phyloP scores from a whole-genome alignment of 2,888 invertebrate species.

The Phymatocera aterrima region DNA sequence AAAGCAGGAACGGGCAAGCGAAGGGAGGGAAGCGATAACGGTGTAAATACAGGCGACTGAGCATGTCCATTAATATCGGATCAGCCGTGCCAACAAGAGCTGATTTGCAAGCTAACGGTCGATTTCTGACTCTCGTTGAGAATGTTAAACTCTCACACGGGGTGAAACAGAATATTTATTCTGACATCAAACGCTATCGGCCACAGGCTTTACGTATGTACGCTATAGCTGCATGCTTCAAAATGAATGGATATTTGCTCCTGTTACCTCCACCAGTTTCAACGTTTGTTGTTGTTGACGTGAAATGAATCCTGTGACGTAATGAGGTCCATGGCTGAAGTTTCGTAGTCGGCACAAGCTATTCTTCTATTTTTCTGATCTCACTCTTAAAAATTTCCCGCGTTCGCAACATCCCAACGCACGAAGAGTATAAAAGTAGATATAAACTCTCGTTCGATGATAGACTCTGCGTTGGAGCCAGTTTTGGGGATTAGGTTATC shows the following conservation, averaged over 20 bases:
- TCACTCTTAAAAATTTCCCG: no score
- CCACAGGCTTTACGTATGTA: not conserved
- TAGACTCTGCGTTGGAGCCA: not conserved
- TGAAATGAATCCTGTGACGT: no score
- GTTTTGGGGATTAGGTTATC: conserved; percentile 16
- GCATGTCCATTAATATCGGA: conserved; percentile 41
- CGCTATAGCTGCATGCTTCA: no score
- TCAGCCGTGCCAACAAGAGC: conserved; percentile 31
- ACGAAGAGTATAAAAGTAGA: not conserved
- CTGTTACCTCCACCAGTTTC: not conserved
- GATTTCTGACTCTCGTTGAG: not conserved
- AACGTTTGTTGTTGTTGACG: not conserved
- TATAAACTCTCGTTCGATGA: not conserved
- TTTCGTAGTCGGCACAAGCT: no score
- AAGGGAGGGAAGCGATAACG: conserved; percentile 20
- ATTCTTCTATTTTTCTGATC: not conserved
- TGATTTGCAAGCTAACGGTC: conserved; percentile 29
- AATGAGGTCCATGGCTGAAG: no score
- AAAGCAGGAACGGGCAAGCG: not conserved
- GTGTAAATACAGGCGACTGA: conserved; percentile 20
- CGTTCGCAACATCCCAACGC: no score
- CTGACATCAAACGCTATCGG: not conserved
- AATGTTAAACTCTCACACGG: not conserved
- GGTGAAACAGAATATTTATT: not conserved
- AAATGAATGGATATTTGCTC: not conserved